These are phyloP conservation scores for Smittia sp. DNA, from an alignment of 2,888 invertebrate species.

Conservation along the genomic window DNA sequence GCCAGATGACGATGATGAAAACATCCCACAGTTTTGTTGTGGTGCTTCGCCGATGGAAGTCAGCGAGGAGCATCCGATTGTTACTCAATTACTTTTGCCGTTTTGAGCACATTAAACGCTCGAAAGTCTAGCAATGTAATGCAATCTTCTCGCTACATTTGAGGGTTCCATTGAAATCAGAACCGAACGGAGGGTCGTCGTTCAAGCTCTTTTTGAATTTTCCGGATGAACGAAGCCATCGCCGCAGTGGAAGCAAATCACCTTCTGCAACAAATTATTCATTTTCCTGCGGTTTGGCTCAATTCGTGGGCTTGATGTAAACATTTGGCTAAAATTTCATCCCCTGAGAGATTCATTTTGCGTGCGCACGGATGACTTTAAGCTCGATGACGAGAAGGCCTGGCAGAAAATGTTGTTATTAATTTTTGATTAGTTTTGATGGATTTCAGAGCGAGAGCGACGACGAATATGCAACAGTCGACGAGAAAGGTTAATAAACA, in stretches of 20 bases:
- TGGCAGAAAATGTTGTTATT: slow-evolving; percentile 16
- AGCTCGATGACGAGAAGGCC: not conserved
- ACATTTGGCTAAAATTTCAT: slow-evolving; percentile 35
- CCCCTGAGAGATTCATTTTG: not conserved
- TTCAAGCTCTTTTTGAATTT: not conserved
- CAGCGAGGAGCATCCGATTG: too few species aligned
- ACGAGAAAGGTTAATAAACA: not conserved
- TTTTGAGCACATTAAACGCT: slow-evolving; percentile 25
- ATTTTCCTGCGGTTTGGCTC: not conserved
- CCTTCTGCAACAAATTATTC: slow-evolving; percentile 26
- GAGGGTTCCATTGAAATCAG: not conserved
- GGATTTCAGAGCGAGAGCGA: not conserved
- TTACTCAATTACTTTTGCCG: slow-evolving; percentile 28
- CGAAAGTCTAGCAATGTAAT: not conserved
- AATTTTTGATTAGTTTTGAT: slow-evolving; percentile 38
- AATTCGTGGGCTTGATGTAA: not conserved
- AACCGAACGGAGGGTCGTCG: not conserved
- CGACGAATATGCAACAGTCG: not conserved
- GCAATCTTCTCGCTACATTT: not conserved
- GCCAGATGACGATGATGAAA: too few species aligned
- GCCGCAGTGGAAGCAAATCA: slow-evolving; percentile 18
- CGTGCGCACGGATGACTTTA: not conserved
- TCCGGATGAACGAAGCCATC: not conserved
- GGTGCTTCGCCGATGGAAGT: not conserved
- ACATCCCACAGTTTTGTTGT: not conserved